Evolutionary conservation across 1,140 invertebrate species (phyloP), one percentile per base, ranked within the genome.

Genomic region (Yoshiicerus persimilis): DNA sequence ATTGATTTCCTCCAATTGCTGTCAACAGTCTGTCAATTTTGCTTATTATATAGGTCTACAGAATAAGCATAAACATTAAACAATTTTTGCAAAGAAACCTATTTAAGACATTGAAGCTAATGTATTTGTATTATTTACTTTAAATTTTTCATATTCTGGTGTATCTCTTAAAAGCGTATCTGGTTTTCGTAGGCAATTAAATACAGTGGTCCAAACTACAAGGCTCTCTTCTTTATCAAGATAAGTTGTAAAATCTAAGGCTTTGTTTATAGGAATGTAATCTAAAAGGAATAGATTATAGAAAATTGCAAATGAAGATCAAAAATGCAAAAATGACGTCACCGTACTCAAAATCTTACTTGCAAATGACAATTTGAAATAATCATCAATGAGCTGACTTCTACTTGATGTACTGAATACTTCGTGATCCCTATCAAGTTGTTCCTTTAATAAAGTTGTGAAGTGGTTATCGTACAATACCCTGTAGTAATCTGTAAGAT

Each of bases 321-420:
- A n/a, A n/a, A n/a, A n/a, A n/a, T n/a, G n/a, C n/a, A 23, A 83
- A 83, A 83, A n/a, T 77, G n/a, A n/a, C n/a, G n/a, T n/a, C n/a
- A n/a, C n/a, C n/a, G n/a, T n/a, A n/a, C n/a, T n/a, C n/a, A n/a
- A n/a, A n/a, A n/a, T n/a, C 20, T 30, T 30, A 87, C 80, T 10
- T 34, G 20, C 13, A 16, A 23, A 30, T 23, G 87, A 39, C 4
- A 88, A 16, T 9, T 77, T 75, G 39, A 89, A 88, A 38, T 89
- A 89, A 25, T 89, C 89, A 62, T 89, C 87, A 0, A 89, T 34
- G 1, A 89, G 41, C 83, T 89, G 89, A 86, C 89, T 88, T 84
- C 89, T 86, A 32, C 62, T 86, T 1, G 84, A 77, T 16, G 84
- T 41, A 9, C 34, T 70, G 20, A 89, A 86, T 0, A 89, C 64